phyloP scores from a whole-genome alignment of 1,140 invertebrate species.

The Penaeus chinensis region DNA sequence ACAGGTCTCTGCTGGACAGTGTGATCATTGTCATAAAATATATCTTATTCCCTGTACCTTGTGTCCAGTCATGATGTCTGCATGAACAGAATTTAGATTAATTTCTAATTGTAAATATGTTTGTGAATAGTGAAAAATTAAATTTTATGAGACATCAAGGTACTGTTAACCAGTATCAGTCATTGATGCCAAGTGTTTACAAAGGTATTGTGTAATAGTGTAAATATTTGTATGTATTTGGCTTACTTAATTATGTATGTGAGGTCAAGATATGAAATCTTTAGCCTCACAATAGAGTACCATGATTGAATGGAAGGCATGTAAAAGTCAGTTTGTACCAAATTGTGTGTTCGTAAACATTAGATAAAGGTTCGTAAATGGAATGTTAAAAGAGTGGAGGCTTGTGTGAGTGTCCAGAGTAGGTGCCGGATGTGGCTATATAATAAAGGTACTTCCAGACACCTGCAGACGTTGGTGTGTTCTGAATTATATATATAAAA shows the following conservation, averaged over 20 bases:
- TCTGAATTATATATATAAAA: too few relatives aligned
- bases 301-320: too few relatives aligned
- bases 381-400: background rate
- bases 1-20: too few relatives aligned
- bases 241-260: conserved; percentile 45
- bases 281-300: too few relatives aligned
- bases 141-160: conserved; percentile 29
- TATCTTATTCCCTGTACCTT: conserved; percentile 2
- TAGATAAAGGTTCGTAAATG: background rate
- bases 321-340: too few relatives aligned
- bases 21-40: too few relatives aligned
- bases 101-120: conserved; percentile 37
- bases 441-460: too few relatives aligned
- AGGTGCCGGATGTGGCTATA: too few relatives aligned
- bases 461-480: too few relatives aligned
- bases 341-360: conserved; percentile 6
- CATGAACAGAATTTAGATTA: background rate
- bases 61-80: background rate
- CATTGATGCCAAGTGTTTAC: conserved; percentile 36
- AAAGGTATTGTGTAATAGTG: conserved; percentile 44
- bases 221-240: conserved; percentile 52
- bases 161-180: background rate
- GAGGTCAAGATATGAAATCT: too few relatives aligned
- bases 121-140: conserved; percentile 38
- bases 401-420: background rate